A percentile compares a stretch with the other conserved stretches of the same genome.
Conservation (phyloP, 2,797 vertebrate species). For the Melopsittacus undulatus region DNA sequence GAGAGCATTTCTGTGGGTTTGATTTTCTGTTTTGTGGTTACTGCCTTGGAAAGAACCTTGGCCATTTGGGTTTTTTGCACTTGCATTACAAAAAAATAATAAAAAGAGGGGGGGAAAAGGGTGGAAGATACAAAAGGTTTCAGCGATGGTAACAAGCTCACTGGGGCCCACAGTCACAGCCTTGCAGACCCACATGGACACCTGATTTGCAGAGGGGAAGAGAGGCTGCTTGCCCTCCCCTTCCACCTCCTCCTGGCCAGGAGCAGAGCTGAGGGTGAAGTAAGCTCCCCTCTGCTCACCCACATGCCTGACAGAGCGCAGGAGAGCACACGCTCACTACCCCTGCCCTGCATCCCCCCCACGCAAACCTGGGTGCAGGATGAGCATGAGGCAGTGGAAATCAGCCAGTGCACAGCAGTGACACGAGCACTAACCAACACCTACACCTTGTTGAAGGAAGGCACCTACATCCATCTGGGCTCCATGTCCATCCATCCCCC, state of each 20-base stretch:
- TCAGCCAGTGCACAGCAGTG: background rate
- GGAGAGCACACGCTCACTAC: rapidly evolving
- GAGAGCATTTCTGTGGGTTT: conserved; percentile 67
- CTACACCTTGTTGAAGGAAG: background rate
- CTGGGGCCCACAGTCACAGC: background rate
- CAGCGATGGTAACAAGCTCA: background rate
- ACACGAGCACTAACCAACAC: background rate
- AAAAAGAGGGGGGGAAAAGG: rapidly evolving
- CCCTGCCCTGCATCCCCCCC: rapidly evolving
- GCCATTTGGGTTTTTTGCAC: conserved; percentile 51
- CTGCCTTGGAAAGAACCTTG: conserved; percentile 35
- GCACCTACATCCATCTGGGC: background rate
- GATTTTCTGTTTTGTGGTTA: conserved; percentile 58
- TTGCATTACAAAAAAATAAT: background rate
- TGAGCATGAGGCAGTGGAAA: background rate
- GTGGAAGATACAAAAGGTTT: background rate
- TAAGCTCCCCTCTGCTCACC: rapidly evolving
- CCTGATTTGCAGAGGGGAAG: background rate
- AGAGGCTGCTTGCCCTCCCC: background rate
- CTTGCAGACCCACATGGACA: background rate
- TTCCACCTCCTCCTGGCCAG: background rate
- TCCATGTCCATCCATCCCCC: background rate
- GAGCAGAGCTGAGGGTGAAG: background rate
- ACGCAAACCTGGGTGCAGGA: background rate
- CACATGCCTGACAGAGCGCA: rapidly evolving